Conservation (phyloP, 2,888 invertebrate genomes). For the Hemistola chrysoprasaria region DNA sequence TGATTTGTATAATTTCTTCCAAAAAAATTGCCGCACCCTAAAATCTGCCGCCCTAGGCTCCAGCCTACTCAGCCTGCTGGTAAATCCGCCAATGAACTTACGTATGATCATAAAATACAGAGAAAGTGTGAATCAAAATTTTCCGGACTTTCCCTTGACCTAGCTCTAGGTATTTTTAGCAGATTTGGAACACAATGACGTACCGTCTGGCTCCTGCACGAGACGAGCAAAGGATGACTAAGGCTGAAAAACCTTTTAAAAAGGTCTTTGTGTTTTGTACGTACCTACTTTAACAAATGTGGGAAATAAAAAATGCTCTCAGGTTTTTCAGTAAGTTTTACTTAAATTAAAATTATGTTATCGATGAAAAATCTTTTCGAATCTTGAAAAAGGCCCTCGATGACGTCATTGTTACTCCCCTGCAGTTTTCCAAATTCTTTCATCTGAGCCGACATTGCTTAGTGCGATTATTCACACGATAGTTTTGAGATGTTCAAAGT, state of each 20-base stretch:
- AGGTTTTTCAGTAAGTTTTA: too few relatives aligned
- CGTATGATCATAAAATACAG: too few relatives aligned
- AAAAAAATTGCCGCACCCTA: too few relatives aligned
- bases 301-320: too few relatives aligned
- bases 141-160: constrained; percentile 3
- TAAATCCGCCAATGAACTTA: too few relatives aligned
- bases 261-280: too few relatives aligned
- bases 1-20: too few relatives aligned
- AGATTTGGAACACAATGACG: constrained; percentile 28
- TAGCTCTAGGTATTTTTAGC: constrained; percentile 8
- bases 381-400: constrained; percentile 24
- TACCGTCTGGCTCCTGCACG: neutral
- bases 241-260: constrained; percentile 7
- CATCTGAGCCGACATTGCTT: constrained; percentile 67
- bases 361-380: neutral
- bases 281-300: too few relatives aligned
- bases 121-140: constrained; percentile 3
- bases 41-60: too few relatives aligned
- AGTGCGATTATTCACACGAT: constrained; percentile 75
- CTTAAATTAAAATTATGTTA: too few relatives aligned
- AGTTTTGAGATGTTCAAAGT: constrained; percentile 51
- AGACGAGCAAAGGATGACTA: constrained; percentile 1
- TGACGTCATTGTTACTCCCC: constrained; percentile 65
- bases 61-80: too few relatives aligned
- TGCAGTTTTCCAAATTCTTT: constrained; percentile 58